Percentiles rank a stretch among this genome's conserved stretches.
phyloP scores from a whole-genome alignment of 1,140 invertebrate genomes.

The Mylabris phalerata region DNA sequence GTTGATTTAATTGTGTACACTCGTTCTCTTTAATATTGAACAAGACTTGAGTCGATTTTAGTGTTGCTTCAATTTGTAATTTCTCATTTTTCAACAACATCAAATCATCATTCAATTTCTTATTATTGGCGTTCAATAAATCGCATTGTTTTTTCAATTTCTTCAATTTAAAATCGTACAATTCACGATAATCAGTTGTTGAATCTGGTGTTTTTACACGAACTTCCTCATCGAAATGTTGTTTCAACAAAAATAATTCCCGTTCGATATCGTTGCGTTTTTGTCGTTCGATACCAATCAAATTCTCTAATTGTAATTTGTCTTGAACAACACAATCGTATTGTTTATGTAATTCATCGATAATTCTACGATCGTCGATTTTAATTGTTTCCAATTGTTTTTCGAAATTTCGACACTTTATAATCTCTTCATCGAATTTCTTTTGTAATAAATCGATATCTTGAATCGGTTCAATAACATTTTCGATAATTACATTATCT shows the following conservation, averaged over 20 bases:
- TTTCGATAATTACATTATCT: slow-evolving; percentile 49
- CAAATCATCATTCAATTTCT: background rate
- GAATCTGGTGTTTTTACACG: slow-evolving; percentile 25
- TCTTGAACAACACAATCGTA: slow-evolving; percentile 50
- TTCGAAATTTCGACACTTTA: slow-evolving; percentile 2
- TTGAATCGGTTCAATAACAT: slow-evolving; percentile 36
- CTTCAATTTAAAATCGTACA: slow-evolving; percentile 47
- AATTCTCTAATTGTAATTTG: slow-evolving; percentile 37
- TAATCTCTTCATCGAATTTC: background rate
- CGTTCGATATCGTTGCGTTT: background rate
- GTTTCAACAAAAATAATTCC: slow-evolving; percentile 38
- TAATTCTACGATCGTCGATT: slow-evolving; percentile 54
- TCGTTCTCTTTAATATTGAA: background rate
- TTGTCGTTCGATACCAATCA: slow-evolving; percentile 28
- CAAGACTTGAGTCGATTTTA: background rate
- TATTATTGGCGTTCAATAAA: slow-evolving; percentile 33
- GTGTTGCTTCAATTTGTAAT: background rate
- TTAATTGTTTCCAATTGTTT: slow-evolving; percentile 39
- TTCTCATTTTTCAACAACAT: background rate
- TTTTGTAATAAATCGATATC: slow-evolving; percentile 17
- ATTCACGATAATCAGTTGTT: slow-evolving; percentile 23
- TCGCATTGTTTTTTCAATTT: slow-evolving; percentile 24
- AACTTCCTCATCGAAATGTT: slow-evolving; percentile 34
- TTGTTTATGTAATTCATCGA: slow-evolving; percentile 53
- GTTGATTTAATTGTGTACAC: no score